Base-by-base conservation (phyloP, 2,113 vertebrate genomes). In the Hypomesus transpacificus region DNA sequence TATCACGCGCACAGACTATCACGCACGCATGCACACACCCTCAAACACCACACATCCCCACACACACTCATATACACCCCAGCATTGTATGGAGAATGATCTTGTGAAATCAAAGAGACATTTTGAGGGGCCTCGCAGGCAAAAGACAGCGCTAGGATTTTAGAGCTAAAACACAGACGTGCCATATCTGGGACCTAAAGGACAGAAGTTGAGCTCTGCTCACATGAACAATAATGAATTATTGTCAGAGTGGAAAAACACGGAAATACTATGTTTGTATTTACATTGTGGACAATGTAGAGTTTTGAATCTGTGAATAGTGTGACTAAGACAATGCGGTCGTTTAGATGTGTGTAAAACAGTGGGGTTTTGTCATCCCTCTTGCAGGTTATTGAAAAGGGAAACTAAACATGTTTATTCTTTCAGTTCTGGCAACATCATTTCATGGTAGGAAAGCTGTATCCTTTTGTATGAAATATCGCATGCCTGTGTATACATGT, bases 61-160 rank as follows among this genome's bases (percentile, higher is more conserved):
- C 28, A 58, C 54, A 69, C 54, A 64, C 28, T 46, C 34, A 21
- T n/a, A 65, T 14, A 59, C 34, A 53, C 51, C 18, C 67, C 7
- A 46, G 39, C 39, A 46, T 6, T 22, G 24, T 61, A 61, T 61
- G 14, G 5, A 28, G 59, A 73, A 59, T 14, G 67, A 80, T 66
- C 71, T 69, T 86, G 78, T 80, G 75, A 80, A 86, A 84, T 88
- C 82, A 87, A 76, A 81, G 71, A 66, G 81, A 85, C 71, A 61
- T 78, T 82, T 79, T 69, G 63, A 13, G 16, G 17, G 76, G 71
- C 76, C 82, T 86, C 4, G 61, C 59, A 84, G 84, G 75, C 80
- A 34, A 34, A 34, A 61, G 18, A 57, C 71, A 73, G 69, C 53
- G 2, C 59, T 65, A 28, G 60, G 34, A 64, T 83, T 82, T 77